Percentiles rank a stretch among this genome's conserved stretches.
These are phyloP conservation scores for Paramormyrops kingsleyae DNA, from an alignment of 2,113 vertebrate genomes.

Conservation along the genomic window DNA sequence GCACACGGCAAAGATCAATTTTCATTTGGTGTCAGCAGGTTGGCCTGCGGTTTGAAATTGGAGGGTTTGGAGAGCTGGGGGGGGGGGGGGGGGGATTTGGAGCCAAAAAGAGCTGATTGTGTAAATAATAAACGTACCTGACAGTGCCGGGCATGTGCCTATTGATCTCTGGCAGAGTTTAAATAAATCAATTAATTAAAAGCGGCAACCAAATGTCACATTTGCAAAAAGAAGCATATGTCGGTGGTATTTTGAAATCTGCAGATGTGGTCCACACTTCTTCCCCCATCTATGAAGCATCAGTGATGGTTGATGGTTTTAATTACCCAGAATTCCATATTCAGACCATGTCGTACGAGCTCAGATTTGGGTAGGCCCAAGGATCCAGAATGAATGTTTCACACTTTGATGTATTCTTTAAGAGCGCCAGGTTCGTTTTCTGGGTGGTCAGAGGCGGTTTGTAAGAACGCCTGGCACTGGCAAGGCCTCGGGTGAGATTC, in stretches of 20 bases:
- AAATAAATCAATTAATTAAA: slow-evolving; percentile 2
- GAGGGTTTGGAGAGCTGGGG: not conserved
- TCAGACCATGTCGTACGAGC: not conserved
- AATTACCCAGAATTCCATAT: not conserved
- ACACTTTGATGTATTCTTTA: not conserved
- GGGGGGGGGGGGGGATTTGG: not conserved
- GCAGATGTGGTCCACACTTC: not conserved
- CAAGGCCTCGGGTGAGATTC: not conserved
- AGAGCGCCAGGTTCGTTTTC: not conserved
- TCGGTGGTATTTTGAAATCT: not conserved
- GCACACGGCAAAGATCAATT: not conserved
- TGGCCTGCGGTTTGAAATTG: not conserved
- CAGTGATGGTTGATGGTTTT: not conserved
- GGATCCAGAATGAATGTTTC: not conserved
- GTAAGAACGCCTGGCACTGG: not conserved
- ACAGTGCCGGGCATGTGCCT: not conserved
- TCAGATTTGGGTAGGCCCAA: not conserved
- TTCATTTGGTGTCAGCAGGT: slow-evolving; percentile 8
- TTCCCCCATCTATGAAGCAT: not conserved
- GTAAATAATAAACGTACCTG: not conserved
- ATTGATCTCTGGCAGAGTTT: not conserved
- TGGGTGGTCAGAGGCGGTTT: not conserved
- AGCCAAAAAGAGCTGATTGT: slow-evolving; percentile 1
- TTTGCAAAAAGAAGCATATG: not conserved
- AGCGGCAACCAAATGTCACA: not conserved